Evolutionary conservation across 2,888 invertebrate genomes (phyloP).

Genomic region (Aplocera efformata): DNA sequence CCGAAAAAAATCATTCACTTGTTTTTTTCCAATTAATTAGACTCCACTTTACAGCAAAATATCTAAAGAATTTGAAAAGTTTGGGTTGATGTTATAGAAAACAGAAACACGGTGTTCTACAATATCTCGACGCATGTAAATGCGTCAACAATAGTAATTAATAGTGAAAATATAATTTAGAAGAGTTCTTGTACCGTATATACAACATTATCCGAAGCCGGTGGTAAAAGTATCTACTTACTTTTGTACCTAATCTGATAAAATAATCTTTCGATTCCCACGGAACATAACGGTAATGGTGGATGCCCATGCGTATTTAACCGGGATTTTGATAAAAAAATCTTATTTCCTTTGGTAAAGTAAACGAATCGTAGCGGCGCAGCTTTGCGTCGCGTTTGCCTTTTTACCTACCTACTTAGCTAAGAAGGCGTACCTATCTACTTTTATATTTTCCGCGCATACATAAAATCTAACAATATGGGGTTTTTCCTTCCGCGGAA

Average conservation of each 20-base stretch:
- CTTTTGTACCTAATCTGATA: conserved; percentile 24
- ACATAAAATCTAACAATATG: background rate
- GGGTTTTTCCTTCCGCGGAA: no score
- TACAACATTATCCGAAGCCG: conserved; percentile 12
- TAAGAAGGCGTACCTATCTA: conserved; percentile 3
- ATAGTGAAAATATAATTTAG: no score
- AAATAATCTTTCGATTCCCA: conserved; percentile 35
- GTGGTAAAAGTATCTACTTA: conserved; percentile 17
- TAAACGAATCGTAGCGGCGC: conserved; percentile 32
- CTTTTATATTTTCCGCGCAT: conserved; percentile 8
- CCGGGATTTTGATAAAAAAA: conserved; percentile 42
- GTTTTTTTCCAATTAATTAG: no score
- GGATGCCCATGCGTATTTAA: conserved; percentile 41
- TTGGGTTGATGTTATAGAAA: no score
- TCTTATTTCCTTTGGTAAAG: conserved; percentile 47
- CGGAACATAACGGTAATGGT: conserved; percentile 25
- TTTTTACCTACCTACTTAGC: conserved; percentile 11
- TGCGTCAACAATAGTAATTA: no score
- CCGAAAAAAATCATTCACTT: no score
- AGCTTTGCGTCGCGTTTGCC: conserved; percentile 20
- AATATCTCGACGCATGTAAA: no score
- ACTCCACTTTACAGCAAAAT: no score
- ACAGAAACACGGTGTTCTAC: no score
- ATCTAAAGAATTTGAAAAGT: no score
- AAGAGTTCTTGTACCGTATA: no score